These are phyloP conservation scores for Lipotes vexillifer DNA, from an alignment of 2,113 vertebrate species.

Conservation along the genomic window DNA sequence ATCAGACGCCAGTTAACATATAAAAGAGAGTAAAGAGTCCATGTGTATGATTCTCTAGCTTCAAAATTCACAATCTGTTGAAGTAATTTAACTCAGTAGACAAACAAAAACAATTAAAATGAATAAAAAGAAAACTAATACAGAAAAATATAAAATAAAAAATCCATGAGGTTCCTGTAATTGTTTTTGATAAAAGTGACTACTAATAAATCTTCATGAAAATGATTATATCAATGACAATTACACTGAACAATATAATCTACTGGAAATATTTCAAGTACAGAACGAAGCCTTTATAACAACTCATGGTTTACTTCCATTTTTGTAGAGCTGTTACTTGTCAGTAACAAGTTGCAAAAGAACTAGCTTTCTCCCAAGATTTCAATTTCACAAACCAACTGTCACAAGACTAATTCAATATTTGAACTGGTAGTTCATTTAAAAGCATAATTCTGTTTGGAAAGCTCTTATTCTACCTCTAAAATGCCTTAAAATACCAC, in stretches of 20 bases:
- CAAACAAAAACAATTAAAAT: neutral
- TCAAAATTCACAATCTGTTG: neutral
- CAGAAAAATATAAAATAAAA: neutral
- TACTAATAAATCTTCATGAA: conserved; percentile 28
- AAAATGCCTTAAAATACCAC: neutral
- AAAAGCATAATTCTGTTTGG: neutral
- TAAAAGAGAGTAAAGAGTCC: neutral
- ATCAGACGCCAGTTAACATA: conserved; percentile 25
- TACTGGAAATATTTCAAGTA: neutral
- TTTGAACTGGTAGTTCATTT: neutral
- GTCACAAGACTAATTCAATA: neutral
- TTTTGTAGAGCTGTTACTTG: neutral
- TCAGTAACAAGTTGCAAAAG: neutral
- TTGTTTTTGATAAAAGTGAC: neutral
- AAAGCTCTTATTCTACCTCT: neutral
- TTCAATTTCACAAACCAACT: neutral
- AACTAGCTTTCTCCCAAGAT: conserved; percentile 2
- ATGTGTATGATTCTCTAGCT: neutral
- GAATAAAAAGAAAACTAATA: neutral
- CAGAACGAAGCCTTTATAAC: neutral
- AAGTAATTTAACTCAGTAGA: conserved; percentile 15
- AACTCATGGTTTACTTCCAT: neutral
- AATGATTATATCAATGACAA: neutral
- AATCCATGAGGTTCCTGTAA: neutral
- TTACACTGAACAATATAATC: neutral